These are phyloP conservation scores for Corvus moneduloides DNA, from an alignment of 2,113 vertebrate species.

Conservation along the genomic window DNA sequence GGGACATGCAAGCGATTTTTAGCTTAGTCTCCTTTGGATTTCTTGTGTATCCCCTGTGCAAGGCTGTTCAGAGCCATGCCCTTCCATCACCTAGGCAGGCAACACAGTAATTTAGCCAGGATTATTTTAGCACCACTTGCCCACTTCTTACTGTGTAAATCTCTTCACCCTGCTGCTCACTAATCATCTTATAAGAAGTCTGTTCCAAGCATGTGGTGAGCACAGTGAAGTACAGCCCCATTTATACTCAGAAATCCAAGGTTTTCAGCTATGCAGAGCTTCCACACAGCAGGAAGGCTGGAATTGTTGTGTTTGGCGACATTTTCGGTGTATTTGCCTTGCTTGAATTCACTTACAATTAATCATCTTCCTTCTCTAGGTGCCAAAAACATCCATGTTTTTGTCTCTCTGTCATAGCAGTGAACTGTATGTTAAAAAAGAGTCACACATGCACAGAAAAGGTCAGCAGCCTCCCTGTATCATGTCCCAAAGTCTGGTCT, in stretches of 20 bases:
- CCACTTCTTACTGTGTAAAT: slow-evolving; percentile 33
- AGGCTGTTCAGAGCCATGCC: not conserved
- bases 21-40: not conserved
- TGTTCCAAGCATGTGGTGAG: slow-evolving; percentile 23
- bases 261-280: not conserved
- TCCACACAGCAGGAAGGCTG: not conserved
- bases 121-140: slow-evolving; percentile 34
- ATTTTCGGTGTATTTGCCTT: not conserved
- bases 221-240: not conserved
- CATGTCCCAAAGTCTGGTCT: not conserved
- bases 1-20: not conserved
- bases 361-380: not conserved
- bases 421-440: not conserved
- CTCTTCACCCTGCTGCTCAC: slow-evolving; percentile 32
- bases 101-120: slow-evolving; percentile 1
- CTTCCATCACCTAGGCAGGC: not conserved
- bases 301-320: not conserved
- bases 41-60: not conserved
- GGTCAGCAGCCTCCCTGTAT: not conserved
- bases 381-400: not conserved
- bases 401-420: not conserved
- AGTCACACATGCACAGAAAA: not conserved
- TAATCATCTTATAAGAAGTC: slow-evolving; percentile 18
- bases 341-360: not conserved
- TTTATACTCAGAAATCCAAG: slow-evolving; percentile 44